Evolutionary conservation across 1,140 invertebrate genomes (phyloP).

Genomic region (Goniozus legneri): DNA sequence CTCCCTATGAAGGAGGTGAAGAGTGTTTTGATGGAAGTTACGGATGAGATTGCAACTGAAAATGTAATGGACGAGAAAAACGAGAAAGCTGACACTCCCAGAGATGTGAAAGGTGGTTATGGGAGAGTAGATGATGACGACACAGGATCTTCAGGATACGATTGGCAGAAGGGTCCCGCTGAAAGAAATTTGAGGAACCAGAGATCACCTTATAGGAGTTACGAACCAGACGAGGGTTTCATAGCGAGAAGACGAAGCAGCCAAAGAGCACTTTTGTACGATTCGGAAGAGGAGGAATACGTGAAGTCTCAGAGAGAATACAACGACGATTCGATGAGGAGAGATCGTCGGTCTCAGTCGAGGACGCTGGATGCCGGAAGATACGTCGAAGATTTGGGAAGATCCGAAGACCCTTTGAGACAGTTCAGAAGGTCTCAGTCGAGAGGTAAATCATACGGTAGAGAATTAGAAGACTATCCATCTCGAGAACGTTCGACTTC

Average conservation of each 20-base stretch:
- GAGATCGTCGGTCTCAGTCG: conserved; percentile 30
- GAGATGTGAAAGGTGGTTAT: conserved; percentile 7
- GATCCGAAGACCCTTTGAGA: conserved; percentile 12
- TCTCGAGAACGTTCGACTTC: conserved; percentile 34
- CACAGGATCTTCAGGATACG: conserved; percentile 16
- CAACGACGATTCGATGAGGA: no score
- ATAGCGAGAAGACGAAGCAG: no score
- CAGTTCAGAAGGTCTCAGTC: conserved; percentile 23
- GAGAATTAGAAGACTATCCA: conserved; percentile 29
- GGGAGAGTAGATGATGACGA: conserved; percentile 22
- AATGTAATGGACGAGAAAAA: conserved; percentile 6
- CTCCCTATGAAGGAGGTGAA: conserved; percentile 58
- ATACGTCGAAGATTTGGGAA: conserved; percentile 11
- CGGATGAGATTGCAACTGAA: conserved; percentile 19
- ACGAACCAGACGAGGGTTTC: conserved; percentile 17
- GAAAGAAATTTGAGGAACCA: conserved; percentile 9
- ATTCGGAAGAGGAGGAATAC: no score
- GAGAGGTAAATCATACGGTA: conserved; percentile 16
- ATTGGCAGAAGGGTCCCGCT: conserved; percentile 24
- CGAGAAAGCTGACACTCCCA: background rate
- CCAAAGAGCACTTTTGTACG: no score
- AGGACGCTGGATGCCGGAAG: conserved; percentile 17
- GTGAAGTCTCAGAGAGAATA: no score
- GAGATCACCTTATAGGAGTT: conserved; percentile 9
- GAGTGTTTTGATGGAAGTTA: conserved; percentile 47